phyloP scores from a whole-genome alignment of 2,888 invertebrate genomes.

The Dicyrtoma fusca region DNA sequence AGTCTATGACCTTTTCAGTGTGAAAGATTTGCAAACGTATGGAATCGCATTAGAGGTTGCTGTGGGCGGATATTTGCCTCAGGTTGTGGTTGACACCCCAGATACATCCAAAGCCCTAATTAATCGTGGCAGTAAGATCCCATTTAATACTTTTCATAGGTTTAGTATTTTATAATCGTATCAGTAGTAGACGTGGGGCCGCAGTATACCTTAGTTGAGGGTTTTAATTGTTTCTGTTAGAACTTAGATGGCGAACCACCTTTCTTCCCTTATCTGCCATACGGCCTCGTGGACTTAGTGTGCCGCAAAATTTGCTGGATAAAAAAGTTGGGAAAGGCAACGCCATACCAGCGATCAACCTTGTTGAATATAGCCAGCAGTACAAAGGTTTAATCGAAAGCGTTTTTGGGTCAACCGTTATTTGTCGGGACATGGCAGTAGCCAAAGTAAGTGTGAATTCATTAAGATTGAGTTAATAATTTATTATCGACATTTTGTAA shows the following conservation, averaged over 20 bases:
- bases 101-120: conserved; percentile 28
- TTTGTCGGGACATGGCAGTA: conserved; percentile 78
- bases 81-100: conserved; percentile 36
- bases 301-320: conserved; percentile 41
- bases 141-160: no score
- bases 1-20: conserved; percentile 35
- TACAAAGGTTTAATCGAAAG: conserved; percentile 79
- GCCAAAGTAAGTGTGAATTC: conserved; percentile 69
- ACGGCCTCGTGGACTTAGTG: neutral
- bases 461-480: no score
- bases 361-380: conserved; percentile 71
- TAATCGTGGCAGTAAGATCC: conserved; percentile 34
- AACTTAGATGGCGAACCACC: conserved; percentile 34
- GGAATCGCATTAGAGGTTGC: conserved; percentile 36
- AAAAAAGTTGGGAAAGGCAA: conserved; percentile 75
- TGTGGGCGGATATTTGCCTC: conserved; percentile 7
- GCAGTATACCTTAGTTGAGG: no score
- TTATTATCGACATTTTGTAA: no score
- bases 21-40: conserved; percentile 17
- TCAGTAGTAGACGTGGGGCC: no score
- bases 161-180: no score
- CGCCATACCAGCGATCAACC: conserved; percentile 78
- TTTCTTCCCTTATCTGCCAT: conserved; percentile 44
- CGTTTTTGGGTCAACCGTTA: conserved; percentile 83
- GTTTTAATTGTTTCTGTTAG: conserved; percentile 16